A percentile compares a stretch with the other conserved stretches of the same genome.
These are phyloP conservation scores for Conistra vaccinii DNA, from an alignment of 2,888 invertebrate species.

Conservation along the genomic window DNA sequence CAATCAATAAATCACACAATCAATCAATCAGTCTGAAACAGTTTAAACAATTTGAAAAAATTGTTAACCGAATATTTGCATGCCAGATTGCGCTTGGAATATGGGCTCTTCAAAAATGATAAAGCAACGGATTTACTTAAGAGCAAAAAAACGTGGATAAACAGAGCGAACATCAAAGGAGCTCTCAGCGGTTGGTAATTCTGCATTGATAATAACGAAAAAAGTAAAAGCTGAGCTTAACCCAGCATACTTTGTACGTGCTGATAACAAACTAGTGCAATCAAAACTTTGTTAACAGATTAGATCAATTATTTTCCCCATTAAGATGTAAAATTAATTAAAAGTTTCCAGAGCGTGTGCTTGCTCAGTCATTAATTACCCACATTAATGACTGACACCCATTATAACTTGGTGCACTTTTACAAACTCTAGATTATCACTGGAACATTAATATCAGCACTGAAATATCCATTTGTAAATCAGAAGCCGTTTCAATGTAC, in stretches of 20 bases:
- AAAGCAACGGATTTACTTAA: conserved; percentile 14
- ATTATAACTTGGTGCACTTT: conserved; percentile 45
- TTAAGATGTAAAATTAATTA: conserved; percentile 43
- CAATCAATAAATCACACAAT: no score
- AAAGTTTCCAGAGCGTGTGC: conserved; percentile 38
- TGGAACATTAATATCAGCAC: neutral
- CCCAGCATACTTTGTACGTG: conserved; percentile 13
- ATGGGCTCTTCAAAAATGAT: neutral
- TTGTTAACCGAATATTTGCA: neutral
- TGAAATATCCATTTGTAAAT: neutral
- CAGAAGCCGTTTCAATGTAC: neutral
- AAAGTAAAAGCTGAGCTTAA: conserved; percentile 18
- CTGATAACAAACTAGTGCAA: conserved; percentile 39
- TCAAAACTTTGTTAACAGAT: conserved; percentile 45
- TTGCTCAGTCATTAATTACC: conserved; percentile 30
- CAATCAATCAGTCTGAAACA: neutral
- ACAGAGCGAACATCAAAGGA: conserved; percentile 12
- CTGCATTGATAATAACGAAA: conserved; percentile 19
- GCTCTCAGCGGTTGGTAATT: neutral
- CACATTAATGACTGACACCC: conserved; percentile 31
- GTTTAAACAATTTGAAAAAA: neutral
- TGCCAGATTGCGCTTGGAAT: neutral
- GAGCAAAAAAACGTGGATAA: neutral
- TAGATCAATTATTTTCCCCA: conserved; percentile 7
- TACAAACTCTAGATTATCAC: neutral